phyloP scores from a whole-genome alignment of 2,888 invertebrate species.

The Ennomos erosarius region DNA sequence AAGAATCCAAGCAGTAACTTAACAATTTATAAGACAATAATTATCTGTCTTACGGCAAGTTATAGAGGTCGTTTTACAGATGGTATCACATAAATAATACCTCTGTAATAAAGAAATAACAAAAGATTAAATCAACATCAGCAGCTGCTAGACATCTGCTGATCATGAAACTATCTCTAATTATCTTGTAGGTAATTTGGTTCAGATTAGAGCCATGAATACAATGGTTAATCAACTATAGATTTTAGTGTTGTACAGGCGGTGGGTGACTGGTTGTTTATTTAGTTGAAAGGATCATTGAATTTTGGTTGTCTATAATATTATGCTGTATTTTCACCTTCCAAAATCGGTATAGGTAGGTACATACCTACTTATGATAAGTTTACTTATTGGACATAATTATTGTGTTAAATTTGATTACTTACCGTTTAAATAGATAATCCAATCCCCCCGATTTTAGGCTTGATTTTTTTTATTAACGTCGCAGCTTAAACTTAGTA shows the following conservation, averaged over 20 bases:
- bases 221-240: constrained; percentile 7
- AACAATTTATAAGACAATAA: neutral
- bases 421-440: too few relatives aligned
- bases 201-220: constrained; percentile 5
- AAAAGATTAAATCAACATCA: constrained; percentile 30
- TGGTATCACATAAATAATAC: constrained; percentile 5
- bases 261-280: too few relatives aligned
- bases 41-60: constrained; percentile 1
- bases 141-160: constrained; percentile 52
- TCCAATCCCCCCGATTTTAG: too few relatives aligned
- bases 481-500: too few relatives aligned
- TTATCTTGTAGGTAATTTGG: constrained; percentile 20
- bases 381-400: too few relatives aligned
- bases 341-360: too few relatives aligned
- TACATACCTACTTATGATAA: too few relatives aligned
- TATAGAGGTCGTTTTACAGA: neutral
- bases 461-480: too few relatives aligned
- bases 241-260: constrained; percentile 7
- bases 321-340: too few relatives aligned
- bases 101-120: constrained; percentile 18
- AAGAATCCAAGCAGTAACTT: neutral
- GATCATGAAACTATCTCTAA: constrained; percentile 35
- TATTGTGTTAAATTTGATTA: too few relatives aligned
- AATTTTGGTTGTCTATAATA: too few relatives aligned
- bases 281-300: too few relatives aligned